These are phyloP conservation scores for Oscheius sp. DNA, from an alignment of 1,140 invertebrate genomes.

Conservation along the genomic window DNA sequence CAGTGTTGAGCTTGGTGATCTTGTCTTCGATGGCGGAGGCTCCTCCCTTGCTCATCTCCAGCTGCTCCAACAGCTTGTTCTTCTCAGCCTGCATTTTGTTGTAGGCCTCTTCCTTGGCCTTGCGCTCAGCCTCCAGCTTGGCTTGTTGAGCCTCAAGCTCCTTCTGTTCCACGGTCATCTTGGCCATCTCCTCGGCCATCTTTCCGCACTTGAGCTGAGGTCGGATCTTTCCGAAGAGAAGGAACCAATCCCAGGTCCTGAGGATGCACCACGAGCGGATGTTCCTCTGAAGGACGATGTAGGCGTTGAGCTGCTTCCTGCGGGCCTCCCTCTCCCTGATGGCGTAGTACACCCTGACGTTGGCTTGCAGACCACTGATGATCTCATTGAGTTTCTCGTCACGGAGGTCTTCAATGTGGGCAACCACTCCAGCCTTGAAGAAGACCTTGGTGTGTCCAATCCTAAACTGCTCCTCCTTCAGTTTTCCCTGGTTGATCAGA, in stretches of 20 bases:
- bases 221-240: conserved; percentile 34
- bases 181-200: conserved; percentile 96
- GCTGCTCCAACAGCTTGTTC: conserved; percentile 23
- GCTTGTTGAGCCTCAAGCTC: conserved; percentile 87
- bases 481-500: conserved; percentile 71
- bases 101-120: conserved; percentile 78
- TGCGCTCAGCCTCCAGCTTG: conserved; percentile 88
- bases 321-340: conserved; percentile 28
- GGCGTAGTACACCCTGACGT: conserved; percentile 19
- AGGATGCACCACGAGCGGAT: conserved; percentile 94
- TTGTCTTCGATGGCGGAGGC: conserved; percentile 34
- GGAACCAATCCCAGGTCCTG: conserved; percentile 91
- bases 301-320: conserved; percentile 65
- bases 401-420: conserved; percentile 99
- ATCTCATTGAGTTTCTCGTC: conserved; percentile 96
- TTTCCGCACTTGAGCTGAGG: conserved; percentile 78
- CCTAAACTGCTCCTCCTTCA: conserved; percentile 80
- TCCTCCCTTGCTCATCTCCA: conserved; percentile 32
- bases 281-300: conserved; percentile 96
- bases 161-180: conserved; percentile 88
- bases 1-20: conserved; percentile 25
- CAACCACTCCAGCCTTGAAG: conserved; percentile 97
- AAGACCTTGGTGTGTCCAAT: conserved; percentile 97
- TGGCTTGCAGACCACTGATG: conserved; percentile 80
- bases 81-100: conserved; percentile 39